A percentile compares a stretch with the other conserved stretches of the same genome.
These are phyloP conservation scores for human DNA, from an alignment of 2,113 vertebrate genomes.

Conservation along the genomic window DNA sequence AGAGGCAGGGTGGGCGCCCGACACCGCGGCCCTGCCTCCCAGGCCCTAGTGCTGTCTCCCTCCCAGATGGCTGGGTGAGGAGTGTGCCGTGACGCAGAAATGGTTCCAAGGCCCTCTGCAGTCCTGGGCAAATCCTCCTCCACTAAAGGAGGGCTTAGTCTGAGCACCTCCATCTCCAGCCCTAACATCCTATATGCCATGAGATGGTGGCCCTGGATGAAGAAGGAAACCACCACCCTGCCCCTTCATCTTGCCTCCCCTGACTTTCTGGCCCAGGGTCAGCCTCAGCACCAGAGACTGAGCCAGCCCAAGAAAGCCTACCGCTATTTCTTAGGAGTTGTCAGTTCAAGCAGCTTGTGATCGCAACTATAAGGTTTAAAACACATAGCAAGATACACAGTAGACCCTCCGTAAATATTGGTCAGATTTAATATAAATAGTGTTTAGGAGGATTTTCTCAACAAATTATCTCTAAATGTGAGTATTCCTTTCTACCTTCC, in stretches of 20 bases:
- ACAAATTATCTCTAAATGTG: neutral
- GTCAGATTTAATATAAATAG: neutral
- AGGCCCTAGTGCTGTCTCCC: neutral
- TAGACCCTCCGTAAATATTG: neutral
- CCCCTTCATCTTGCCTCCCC: neutral
- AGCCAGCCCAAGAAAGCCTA: neutral
- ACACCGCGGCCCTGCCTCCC: neutral
- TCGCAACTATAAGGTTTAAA: neutral
- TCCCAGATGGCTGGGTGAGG: neutral
- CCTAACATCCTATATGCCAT: neutral
- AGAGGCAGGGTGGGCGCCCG: neutral
- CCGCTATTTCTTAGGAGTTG: neutral
- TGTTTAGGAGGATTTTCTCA: slow-evolving; percentile 32
- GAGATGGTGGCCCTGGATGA: neutral
- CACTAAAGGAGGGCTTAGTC: neutral
- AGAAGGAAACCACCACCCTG: neutral
- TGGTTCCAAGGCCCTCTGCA: neutral
- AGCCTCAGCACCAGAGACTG: neutral
- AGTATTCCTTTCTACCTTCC: neutral
- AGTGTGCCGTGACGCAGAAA: rapidly evolving
- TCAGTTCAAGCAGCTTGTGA: neutral
- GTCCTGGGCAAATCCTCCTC: neutral
- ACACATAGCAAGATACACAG: neutral
- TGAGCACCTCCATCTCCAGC: neutral
- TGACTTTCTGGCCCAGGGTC: neutral